Base-by-base conservation (phyloP, 2,113 vertebrate genomes). In the Tenebrosternarchus preto region DNA sequence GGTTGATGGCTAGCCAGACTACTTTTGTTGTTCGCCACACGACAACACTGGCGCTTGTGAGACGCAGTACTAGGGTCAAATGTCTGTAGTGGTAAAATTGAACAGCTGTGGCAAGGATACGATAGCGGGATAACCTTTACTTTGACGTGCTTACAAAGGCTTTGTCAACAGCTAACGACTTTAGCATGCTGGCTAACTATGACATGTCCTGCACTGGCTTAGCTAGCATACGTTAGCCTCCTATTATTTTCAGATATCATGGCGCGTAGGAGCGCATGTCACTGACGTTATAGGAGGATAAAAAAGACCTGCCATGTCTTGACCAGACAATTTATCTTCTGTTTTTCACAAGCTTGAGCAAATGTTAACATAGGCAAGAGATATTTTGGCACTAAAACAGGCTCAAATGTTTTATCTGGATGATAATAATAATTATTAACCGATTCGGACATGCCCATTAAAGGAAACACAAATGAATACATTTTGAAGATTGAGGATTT, bases 221-320 rank as follows among this genome's bases (percentile, higher is more conserved):
- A 56, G 60, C 78, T 57, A 73, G 78, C 57, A 20, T 64, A 53
- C 46, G 61, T 73, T 80, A 73, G 70, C 69, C 25, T 63, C 7
- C 57, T 56, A 39, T 43, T 61, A 61, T 80, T 46, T 55, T 72
- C 56, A 2, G 15, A 15, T 17, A 22, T 77, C 63, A 67, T 67
- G 63, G 31, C 63, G 63, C 29, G 63, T 8, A n/a, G 31, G 27
- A 31, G 20, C 6, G 29, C 25, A 31, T 16, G 63, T 19, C 63
- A 19, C 19, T 66, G 27, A 66, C 29, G 27, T 17, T 63, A 29
- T 33, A 1, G n/a, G n/a, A n/a, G n/a, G n/a, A n/a, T n/a, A n/a
- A n/a, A n/a, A n/a, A 66, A 66, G 31, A 66, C 4, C 2, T 2
- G 33, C 8, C 43, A 9, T 50, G 43, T 11, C 43, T 50, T 50